Conservation (phyloP, 1,140 invertebrate genomes). For the Lucilia cuprina region DNA sequence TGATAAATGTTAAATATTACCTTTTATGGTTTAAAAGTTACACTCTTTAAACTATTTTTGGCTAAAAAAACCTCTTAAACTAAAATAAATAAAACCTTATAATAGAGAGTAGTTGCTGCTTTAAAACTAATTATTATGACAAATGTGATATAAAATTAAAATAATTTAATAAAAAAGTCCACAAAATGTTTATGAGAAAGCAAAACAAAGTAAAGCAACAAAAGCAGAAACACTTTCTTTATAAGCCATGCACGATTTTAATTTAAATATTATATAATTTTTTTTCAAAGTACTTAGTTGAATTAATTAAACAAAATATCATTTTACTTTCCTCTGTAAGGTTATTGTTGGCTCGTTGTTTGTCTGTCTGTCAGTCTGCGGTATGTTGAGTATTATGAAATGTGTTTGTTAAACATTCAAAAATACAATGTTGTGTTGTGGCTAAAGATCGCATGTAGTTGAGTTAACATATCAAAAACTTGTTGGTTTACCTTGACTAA, state of each 20-base stretch:
- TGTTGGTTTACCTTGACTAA: no score
- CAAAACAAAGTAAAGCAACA: background rate
- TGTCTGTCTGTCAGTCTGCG: background rate
- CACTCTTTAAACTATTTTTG: no score
- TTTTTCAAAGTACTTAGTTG: no score
- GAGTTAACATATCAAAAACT: no score
- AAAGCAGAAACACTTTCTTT: background rate
- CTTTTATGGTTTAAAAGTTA: no score
- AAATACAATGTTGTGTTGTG: background rate
- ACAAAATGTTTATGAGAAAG: background rate
- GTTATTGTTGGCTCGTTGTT: background rate
- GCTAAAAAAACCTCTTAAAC: no score
- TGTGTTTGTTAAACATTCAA: background rate
- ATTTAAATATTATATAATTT: no score
- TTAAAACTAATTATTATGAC: conserved; percentile 3
- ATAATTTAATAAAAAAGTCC: background rate
- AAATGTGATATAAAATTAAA: background rate
- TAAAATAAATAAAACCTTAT: no score
- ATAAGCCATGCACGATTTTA: background rate
- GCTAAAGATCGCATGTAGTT: no score
- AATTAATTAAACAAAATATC: no score
- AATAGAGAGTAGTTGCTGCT: no score
- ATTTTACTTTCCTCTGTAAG: background rate
- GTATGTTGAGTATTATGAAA: background rate
- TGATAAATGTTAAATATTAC: no score